Percentiles rank a stretch among this genome's conserved stretches.
Conservation (phyloP, 2,113 vertebrate species). For the Collichthys lucidus region DNA sequence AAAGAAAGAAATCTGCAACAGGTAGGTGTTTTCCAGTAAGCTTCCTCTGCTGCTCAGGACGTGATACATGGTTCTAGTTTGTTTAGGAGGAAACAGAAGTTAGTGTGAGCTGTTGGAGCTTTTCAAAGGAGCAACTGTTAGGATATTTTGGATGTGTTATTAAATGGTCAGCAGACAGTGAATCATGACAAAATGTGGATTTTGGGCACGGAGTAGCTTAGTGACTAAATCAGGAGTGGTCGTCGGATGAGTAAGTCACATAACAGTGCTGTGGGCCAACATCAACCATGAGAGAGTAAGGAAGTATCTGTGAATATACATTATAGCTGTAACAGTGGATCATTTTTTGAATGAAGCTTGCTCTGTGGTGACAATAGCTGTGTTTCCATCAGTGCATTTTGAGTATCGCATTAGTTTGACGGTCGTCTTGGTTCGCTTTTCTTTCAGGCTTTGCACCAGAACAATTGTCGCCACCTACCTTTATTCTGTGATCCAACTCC, state of each 20-base stretch:
- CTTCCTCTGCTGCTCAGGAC: not conserved
- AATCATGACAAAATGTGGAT: not conserved
- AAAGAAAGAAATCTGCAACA: not conserved
- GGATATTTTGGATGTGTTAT: slow-evolving; percentile 3
- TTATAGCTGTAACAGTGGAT: not conserved
- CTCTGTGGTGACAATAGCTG: not conserved
- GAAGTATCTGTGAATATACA: too few species aligned
- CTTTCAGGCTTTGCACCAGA: too few species aligned
- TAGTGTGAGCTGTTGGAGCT: not conserved
- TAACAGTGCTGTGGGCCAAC: not conserved
- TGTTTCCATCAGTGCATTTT: too few species aligned
- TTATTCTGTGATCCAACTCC: too few species aligned
- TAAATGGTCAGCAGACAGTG: not conserved
- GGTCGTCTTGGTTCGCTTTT: too few species aligned
- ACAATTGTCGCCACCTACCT: too few species aligned
- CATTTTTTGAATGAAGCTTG: not conserved
- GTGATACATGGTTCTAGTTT: not conserved
- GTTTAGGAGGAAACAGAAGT: slow-evolving; percentile 14
- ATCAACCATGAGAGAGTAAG: not conserved
- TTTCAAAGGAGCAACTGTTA: not conserved
- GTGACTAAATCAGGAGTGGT: not conserved
- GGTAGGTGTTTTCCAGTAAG: slow-evolving; percentile 1
- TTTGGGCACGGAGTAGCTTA: not conserved
- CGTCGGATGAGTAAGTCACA: not conserved
- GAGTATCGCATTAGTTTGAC: too few species aligned